phyloP scores from a whole-genome alignment of 2,888 invertebrate genomes.

The Sclerodermus sp. region DNA sequence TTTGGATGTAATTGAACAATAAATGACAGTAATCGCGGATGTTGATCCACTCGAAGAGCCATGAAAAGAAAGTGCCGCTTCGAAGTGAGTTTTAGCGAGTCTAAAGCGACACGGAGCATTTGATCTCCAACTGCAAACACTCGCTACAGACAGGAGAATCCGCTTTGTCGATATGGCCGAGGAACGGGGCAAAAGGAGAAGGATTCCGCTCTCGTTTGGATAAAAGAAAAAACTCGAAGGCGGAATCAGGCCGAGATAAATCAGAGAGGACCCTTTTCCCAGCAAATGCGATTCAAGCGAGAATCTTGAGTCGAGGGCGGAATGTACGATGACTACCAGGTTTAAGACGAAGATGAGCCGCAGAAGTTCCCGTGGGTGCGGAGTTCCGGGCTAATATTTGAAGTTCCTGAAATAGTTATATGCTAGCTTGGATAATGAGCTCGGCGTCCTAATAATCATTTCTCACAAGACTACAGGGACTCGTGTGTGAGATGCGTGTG shows the following conservation, averaged over 20 bases:
- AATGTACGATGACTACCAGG: constrained; percentile 2
- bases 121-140: too few relatives aligned
- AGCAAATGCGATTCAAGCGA: constrained; percentile 5
- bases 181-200: not conserved
- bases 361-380: not conserved
- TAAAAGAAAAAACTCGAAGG: not conserved
- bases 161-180: not conserved
- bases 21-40: too few relatives aligned
- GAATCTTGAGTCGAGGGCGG: constrained; percentile 1
- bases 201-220: constrained; percentile 1
- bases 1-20: too few relatives aligned
- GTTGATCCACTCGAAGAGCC: too few relatives aligned
- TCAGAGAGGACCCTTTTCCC: constrained; percentile 4
- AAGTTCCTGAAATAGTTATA: constrained; percentile 40
- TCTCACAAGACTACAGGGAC: constrained; percentile 12
- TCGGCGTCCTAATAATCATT: constrained; percentile 38
- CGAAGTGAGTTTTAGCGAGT: too few relatives aligned
- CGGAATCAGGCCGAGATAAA: constrained; percentile 4
- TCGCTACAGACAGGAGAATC: too few relatives aligned
- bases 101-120: too few relatives aligned
- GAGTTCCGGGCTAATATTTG: constrained; percentile 41
- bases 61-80: too few relatives aligned
- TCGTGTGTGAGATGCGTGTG: too few relatives aligned
- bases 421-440: constrained; percentile 35
- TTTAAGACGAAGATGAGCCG: not conserved